Evolutionary conservation across 2,888 invertebrate species (phyloP), one percentile per base, ranked within the genome.

Genomic region (Hirtodrosophila alboralis): DNA sequence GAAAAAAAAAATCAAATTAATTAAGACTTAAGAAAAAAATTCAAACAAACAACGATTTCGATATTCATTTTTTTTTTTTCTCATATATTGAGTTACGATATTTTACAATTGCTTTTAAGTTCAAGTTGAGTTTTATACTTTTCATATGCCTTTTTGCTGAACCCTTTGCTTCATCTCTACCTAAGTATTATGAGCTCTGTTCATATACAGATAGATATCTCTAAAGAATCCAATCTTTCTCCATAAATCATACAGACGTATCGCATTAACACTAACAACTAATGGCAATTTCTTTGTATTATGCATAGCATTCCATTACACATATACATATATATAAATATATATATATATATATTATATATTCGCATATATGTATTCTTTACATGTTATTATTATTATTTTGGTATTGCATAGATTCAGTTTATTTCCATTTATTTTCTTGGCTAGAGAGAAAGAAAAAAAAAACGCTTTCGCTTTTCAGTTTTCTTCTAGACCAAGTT

Each of bases 241-340:
- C 51, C 34, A 43, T 52, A 34, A 45, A 45, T 14, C 59, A 43
- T 45, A 40, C 64, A 52, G 34, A 54, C 43, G 57, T 61, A 79
- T 71, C 63, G 80, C 84, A 74, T 80, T 80, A 77, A 77, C 61
- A 69, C 70, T 86, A 85, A 83, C 65, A 85, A 75, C 85, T 87
- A 85, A 85, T 87, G 87, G 87, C 87, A 83, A 78, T 78, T 68
- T 85, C 66, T 60, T 69, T 71, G 64, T 83, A 71, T 67, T 75
- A 75, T 67, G 67, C 78, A 70, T 76, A 77, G 26, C 58, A 53
- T 58, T 59, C 27, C 45, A 61, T 48, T 54, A 48, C 36, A 21
- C 47, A 63, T 63, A 52, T 54, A 56, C 41, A 68, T 45, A 23
- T 9, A 31, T n/a, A 41, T 45, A 28, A 16, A 23, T 12, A 44